These are phyloP conservation scores for Apantesis nais DNA, from an alignment of 2,888 invertebrate species.

Conservation along the genomic window DNA sequence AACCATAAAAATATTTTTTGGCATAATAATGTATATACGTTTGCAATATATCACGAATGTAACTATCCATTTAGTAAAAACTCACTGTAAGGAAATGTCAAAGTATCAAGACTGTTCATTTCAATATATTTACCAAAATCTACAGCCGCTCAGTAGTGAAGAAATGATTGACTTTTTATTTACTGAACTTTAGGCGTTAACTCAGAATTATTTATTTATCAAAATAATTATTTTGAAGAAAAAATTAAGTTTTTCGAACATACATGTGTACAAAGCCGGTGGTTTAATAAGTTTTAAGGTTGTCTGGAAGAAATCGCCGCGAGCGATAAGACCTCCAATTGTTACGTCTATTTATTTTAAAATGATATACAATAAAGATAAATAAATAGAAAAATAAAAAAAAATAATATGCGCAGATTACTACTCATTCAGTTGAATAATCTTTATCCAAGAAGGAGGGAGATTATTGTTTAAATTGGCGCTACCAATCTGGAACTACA, in stretches of 20 bases:
- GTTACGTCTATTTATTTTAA: too few relatives aligned
- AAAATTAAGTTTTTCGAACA: not conserved
- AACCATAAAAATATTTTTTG: too few relatives aligned
- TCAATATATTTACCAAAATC: slow-evolving; percentile 27
- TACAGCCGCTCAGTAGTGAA: slow-evolving; percentile 46
- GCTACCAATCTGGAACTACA: too few relatives aligned
- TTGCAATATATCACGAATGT: not conserved
- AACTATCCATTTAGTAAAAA: not conserved
- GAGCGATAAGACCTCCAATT: too few relatives aligned
- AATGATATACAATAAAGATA: too few relatives aligned
- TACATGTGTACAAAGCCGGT: not conserved
- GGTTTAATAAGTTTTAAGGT: too few relatives aligned
- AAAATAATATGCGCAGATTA: too few relatives aligned
- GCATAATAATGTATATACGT: not conserved
- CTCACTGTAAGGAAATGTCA: not conserved
- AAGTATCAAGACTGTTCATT: slow-evolving; percentile 45
- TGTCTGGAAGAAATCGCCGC: too few relatives aligned
- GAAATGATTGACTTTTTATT: slow-evolving; percentile 55
- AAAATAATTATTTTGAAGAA: not conserved
- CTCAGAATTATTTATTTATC: slow-evolving; percentile 20
- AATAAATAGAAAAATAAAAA: too few relatives aligned
- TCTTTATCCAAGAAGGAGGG: too few relatives aligned
- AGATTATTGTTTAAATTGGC: too few relatives aligned
- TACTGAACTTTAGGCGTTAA: slow-evolving; percentile 29
- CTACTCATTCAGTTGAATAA: too few relatives aligned